Evolutionary conservation across 1,140 invertebrate species (phyloP), one percentile per base, ranked within the genome.

Genomic region (Nebria ingens): DNA sequence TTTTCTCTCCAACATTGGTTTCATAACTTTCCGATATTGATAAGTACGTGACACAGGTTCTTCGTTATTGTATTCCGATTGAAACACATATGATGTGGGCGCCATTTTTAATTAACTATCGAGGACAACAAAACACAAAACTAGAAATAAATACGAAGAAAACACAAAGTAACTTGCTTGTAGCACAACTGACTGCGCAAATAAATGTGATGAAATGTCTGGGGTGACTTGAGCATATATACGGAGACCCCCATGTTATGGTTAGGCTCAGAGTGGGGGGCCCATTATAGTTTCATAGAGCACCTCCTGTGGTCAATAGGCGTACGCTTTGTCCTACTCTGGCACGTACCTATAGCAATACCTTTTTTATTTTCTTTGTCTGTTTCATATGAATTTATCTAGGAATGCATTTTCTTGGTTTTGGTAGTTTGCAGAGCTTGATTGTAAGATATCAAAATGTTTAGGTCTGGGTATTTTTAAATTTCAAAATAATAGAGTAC

Each of bases 1-100:
- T 74, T 93, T 91, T 64, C 93, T 85, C 74, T 97, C 94, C 67
- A 97, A 79, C 81, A 97, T 87, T 60, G 94, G 94, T 73, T 97
- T 97, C 86, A 91, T 92, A 64, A 92, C 87, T 84, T 92, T 93
- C 73, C 89, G 80, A 74, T 93, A 93, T 70, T 92, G 89, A 71
- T 91, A 89, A 63, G 89, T 92, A 68, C 89, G 81, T 63, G 85
- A 91, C 68, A 90, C 86, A 42, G 87, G 87, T 65, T 86, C 66
- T 50, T 67, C 66, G 21, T 59, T 59, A n/a, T n/a, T n/a, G 45
- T 62, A 67, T 20, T 67, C 65, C 45, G 50, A 57, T n/a, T 58
- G 59, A 34, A 64, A 58, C 55, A 64, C 56, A 55, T 64, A 68
- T 0, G 64, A 58, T 29, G 65, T 65, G 13, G 66, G 65, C 51